A percentile compares a stretch with the other conserved stretches of the same genome.
Evolutionary conservation across 1,140 invertebrate species (phyloP).

Genomic region (Saccostrea echinata): DNA sequence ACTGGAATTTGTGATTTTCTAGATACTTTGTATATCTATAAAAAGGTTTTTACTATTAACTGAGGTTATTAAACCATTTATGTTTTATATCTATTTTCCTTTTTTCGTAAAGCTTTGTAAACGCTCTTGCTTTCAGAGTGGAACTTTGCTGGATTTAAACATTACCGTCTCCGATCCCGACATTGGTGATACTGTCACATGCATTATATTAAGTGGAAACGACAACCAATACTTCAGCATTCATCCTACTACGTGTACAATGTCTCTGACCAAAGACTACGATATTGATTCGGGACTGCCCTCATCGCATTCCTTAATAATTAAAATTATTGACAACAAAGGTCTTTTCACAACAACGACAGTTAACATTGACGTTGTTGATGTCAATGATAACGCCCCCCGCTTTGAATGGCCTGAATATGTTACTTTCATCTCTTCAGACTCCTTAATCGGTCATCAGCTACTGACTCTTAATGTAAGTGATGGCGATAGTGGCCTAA

Average conservation of each 20-base stretch:
- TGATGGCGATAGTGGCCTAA: not conserved
- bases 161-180: not conserved
- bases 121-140: not conserved
- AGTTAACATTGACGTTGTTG: not conserved
- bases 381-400: constrained; percentile 3
- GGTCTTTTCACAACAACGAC: constrained; percentile 16
- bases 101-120: too few relatives aligned
- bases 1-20: too few relatives aligned
- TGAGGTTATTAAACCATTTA: too few relatives aligned
- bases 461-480: not conserved
- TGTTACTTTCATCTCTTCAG: not conserved
- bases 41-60: too few relatives aligned
- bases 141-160: not conserved
- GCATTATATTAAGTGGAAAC: not conserved
- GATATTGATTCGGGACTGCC: not conserved
- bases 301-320: not conserved
- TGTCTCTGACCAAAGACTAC: not conserved
- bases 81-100: too few relatives aligned
- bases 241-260: not conserved
- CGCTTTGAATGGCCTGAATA: not conserved
- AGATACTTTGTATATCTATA: too few relatives aligned
- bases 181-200: not conserved
- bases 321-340: not conserved
- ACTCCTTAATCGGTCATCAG: not conserved
- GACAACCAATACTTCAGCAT: not conserved